Evolutionary conservation across 2,888 invertebrate species (phyloP).

Genomic region (Eristalinus sepulchralis): DNA sequence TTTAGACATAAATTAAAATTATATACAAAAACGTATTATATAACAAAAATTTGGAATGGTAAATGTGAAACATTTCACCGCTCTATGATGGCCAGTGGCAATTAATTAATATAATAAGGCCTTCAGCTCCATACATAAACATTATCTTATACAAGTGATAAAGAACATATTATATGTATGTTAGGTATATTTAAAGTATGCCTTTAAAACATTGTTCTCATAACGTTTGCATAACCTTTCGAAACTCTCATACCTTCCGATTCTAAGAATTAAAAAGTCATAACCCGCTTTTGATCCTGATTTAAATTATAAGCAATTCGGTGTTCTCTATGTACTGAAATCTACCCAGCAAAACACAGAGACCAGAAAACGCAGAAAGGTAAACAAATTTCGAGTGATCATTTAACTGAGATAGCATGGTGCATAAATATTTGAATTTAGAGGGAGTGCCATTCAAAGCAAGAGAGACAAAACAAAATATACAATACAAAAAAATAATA

Average conservation of each 20-base stretch:
- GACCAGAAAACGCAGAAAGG: conserved; percentile 2
- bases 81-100: no score
- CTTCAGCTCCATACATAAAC: no score
- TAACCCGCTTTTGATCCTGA: conserved; percentile 46
- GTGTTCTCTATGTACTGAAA: conserved; percentile 1
- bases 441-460: conserved; percentile 49
- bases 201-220: conserved; percentile 13
- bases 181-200: background rate
- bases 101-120: no score
- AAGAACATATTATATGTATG: background rate
- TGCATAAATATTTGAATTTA: conserved; percentile 62
- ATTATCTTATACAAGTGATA: background rate
- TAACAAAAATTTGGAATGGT: no score
- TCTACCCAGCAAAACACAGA: background rate
- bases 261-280: conserved; percentile 45
- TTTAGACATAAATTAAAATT: no score
- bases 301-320: conserved; percentile 30
- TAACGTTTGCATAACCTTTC: conserved; percentile 19
- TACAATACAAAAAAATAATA: conserved; percentile 13
- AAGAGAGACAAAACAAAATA: background rate
- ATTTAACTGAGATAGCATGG: conserved; percentile 47
- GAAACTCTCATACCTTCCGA: conserved; percentile 30
- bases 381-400: conserved; percentile 49
- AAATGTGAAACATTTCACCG: no score
- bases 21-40: no score